Evolutionary conservation across 2,113 vertebrate genomes (phyloP).

Genomic region (Muscicapa adusta): DNA sequence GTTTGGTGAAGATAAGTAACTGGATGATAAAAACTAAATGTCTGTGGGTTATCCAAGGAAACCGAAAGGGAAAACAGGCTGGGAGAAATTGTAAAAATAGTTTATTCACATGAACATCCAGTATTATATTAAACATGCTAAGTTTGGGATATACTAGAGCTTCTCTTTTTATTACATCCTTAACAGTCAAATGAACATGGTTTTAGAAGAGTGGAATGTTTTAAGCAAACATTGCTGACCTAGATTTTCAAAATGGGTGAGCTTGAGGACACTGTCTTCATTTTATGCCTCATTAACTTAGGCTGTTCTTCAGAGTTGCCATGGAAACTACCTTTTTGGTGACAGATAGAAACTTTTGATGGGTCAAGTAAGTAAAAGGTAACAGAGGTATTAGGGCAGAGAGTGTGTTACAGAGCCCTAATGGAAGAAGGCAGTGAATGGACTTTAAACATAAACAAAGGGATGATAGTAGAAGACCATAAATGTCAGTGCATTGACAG

Average conservation of each 20-base stretch:
- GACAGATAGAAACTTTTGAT: slow-evolving; percentile 13
- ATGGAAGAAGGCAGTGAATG: slow-evolving; percentile 1
- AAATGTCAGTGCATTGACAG: slow-evolving; percentile 19
- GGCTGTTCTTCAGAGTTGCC: slow-evolving; percentile 25
- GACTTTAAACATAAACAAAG: slow-evolving; percentile 37
- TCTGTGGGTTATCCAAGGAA: neutral
- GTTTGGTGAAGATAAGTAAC: slow-evolving; percentile 24
- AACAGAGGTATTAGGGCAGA: neutral
- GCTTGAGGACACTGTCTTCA: slow-evolving; percentile 51
- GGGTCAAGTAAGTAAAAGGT: neutral
- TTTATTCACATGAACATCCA: neutral
- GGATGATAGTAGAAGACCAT: neutral
- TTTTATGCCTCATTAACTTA: slow-evolving; percentile 39
- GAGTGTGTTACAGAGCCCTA: neutral
- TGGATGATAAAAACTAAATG: neutral
- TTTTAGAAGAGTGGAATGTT: slow-evolving; percentile 49
- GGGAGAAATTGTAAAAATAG: neutral
- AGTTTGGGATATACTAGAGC: neutral
- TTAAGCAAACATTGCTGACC: slow-evolving; percentile 53
- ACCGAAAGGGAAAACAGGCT: neutral
- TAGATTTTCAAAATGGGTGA: slow-evolving; percentile 63
- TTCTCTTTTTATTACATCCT: slow-evolving; percentile 1
- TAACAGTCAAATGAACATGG: slow-evolving; percentile 14
- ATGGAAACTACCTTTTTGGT: slow-evolving; percentile 43
- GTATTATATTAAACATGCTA: neutral